Evolutionary conservation across 2,113 vertebrate species (phyloP).

Genomic region (Tachysurus fulvidraco): DNA sequence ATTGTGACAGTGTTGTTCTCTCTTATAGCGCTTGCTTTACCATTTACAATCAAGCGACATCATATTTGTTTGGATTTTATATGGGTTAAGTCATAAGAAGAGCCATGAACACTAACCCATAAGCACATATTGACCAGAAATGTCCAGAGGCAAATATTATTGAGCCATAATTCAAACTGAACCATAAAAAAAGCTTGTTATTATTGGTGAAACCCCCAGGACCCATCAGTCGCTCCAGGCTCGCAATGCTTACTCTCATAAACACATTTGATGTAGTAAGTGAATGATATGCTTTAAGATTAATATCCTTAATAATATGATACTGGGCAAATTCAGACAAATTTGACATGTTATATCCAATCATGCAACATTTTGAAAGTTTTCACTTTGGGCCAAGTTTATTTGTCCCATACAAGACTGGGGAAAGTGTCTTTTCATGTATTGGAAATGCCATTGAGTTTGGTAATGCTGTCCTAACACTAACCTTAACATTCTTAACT

Average conservation of each 20-base stretch:
- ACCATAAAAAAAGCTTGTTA: slow-evolving; percentile 14
- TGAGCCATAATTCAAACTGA: slow-evolving; percentile 17
- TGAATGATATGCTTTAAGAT: background rate
- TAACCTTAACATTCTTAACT: background rate
- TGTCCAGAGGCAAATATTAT: background rate
- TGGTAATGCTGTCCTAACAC: background rate
- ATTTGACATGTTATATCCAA: background rate
- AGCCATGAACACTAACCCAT: background rate
- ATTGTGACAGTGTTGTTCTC: background rate
- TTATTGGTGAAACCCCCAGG: background rate
- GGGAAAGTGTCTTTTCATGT: background rate
- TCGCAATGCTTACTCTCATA: background rate
- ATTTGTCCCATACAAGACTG: background rate
- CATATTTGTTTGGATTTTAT: background rate
- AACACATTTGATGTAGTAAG: background rate
- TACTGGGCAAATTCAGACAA: background rate
- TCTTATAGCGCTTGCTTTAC: background rate
- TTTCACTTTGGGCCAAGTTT: background rate
- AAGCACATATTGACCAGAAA: background rate
- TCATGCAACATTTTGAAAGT: background rate
- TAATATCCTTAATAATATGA: background rate
- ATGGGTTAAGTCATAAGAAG: background rate
- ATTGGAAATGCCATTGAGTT: background rate
- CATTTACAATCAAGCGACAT: background rate
- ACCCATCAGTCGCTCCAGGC: background rate